Base-by-base conservation (phyloP, 2,113 vertebrate species). In the Chloroceryle aenea region DNA sequence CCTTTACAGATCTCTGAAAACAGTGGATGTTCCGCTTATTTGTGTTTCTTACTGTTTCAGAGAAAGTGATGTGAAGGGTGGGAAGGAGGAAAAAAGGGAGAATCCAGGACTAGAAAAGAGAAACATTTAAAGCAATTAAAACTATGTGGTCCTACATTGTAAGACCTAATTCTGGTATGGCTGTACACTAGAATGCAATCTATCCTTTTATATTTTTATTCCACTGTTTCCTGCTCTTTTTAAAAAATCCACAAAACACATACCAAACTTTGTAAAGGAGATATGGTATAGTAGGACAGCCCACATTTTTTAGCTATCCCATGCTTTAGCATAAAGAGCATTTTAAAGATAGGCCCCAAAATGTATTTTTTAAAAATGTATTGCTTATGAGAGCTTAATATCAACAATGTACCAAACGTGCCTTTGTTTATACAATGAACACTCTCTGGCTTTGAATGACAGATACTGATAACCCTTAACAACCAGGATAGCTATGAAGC, bases 51-150 rank as follows among this genome's bases (percentile, higher is more conserved):
- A 73, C 11, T 69, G 40, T 45, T 62, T 84, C 17, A 48, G 19
- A 12, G 7, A 21, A 10, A 18, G 36, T 13, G 12, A 75, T 0
- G 0, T 36, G 19, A 82, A 62, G 11, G 3, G 4, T 2, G 2
- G 22, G 14, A 8, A 12, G 5, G 9, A 89, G 3, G 9, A 66
- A n/a, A n/a, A n/a, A n/a, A n/a, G 36, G 15, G 9, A 5, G 16
- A 66, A 7, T 16, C 71, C 0, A 5, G 6, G 10, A 4, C 67
- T 13, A 40, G 67, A 6, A 88, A 85, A 29, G 21, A 68, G 6
- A 34, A 74, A 81, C 7, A 0, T 32, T 87, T 78, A 20, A 71
- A 85, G 62, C 9, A 48, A 77, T 12, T 53, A 61, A 14, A 93
- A 85, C 7, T 16, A 56, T 71, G 53, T 80, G 4, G 3, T 61